Conservation (phyloP, 2,113 vertebrate genomes). For the Corythoichthys haematopterus region DNA sequence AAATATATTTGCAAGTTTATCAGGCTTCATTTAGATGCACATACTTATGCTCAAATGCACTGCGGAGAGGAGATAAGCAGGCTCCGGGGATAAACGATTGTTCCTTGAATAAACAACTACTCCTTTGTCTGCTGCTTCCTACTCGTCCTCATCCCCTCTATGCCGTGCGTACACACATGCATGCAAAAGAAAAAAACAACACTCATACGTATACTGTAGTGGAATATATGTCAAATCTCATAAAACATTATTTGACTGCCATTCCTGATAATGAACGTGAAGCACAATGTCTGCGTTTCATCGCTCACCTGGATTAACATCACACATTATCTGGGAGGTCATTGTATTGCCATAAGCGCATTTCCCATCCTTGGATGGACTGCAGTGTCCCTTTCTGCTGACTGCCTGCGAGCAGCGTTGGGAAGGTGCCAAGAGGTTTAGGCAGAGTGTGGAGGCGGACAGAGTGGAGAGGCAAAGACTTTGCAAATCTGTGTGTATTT, state of each 20-base stretch:
- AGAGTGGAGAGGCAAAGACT: constrained; percentile 25
- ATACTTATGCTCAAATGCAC: constrained; percentile 26
- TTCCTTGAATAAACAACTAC: constrained; percentile 45
- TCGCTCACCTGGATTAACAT: constrained; percentile 39
- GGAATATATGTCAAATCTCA: constrained; percentile 35
- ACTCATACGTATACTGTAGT: constrained; percentile 2
- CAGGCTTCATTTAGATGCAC: constrained; percentile 42
- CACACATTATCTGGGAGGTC: constrained; percentile 32
- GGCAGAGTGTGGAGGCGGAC: constrained; percentile 43
- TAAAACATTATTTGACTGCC: constrained; percentile 7
- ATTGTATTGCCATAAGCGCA: constrained; percentile 35
- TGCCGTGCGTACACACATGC: constrained; percentile 8
- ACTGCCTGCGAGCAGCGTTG: constrained; percentile 38
- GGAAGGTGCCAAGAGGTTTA: constrained; percentile 44
- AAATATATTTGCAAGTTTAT: constrained; percentile 34
- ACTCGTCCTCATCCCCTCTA: constrained; percentile 26
- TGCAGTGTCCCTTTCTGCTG: constrained; percentile 45
- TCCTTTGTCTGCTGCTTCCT: constrained; percentile 40
- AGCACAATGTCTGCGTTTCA: background rate
- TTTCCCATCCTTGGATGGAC: constrained; percentile 32
- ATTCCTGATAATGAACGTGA: constrained; percentile 6
- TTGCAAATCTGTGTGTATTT: constrained; percentile 17
- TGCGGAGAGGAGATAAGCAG: constrained; percentile 43
- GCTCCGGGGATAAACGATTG: constrained; percentile 42
- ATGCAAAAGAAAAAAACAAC: constrained; percentile 6